phyloP scores from a whole-genome alignment of 2,888 invertebrate species.

The Pterostichus madidus region DNA sequence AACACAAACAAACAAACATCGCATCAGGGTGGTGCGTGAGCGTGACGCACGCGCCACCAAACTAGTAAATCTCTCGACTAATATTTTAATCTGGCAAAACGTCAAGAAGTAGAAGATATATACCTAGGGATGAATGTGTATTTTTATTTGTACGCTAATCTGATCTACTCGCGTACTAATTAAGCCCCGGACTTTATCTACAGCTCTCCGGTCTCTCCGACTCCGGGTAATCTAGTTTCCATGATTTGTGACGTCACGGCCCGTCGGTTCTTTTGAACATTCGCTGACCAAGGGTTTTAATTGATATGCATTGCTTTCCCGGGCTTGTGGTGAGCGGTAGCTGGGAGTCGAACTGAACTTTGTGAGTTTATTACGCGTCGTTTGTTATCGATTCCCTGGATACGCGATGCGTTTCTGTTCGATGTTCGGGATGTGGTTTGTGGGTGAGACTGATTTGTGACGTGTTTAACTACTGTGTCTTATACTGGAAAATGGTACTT shows the following conservation, averaged over 20 bases:
- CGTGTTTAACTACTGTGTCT: slow-evolving; percentile 9
- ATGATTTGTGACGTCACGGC: slow-evolving; percentile 63
- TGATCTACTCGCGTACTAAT: slow-evolving; percentile 63
- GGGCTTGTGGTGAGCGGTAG: background rate
- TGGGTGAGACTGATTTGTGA: slow-evolving; percentile 11
- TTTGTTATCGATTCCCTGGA: slow-evolving; percentile 30
- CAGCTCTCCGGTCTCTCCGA: background rate
- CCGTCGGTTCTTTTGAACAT: slow-evolving; percentile 31
- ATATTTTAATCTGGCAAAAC: slow-evolving; percentile 63
- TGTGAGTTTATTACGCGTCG: slow-evolving; percentile 29
- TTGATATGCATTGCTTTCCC: slow-evolving; percentile 63
- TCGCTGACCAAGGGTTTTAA: slow-evolving; percentile 55
- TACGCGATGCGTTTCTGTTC: slow-evolving; percentile 17
- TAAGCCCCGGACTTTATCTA: slow-evolving; percentile 64
- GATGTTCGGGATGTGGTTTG: background rate
- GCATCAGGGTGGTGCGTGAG: background rate
- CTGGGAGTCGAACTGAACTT: slow-evolving; percentile 5
- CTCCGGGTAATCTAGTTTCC: slow-evolving; percentile 57
- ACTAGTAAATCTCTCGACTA: slow-evolving; percentile 43
- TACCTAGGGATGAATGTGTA: slow-evolving; percentile 57
- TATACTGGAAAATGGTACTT: background rate
- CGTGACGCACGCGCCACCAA: slow-evolving; percentile 7
- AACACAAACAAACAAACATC: slow-evolving; percentile 9
- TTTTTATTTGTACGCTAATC: slow-evolving; percentile 64
- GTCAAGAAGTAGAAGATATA: slow-evolving; percentile 61